Base-by-base conservation (phyloP, 2,797 vertebrate species). In the Semotilus atromaculatus region DNA sequence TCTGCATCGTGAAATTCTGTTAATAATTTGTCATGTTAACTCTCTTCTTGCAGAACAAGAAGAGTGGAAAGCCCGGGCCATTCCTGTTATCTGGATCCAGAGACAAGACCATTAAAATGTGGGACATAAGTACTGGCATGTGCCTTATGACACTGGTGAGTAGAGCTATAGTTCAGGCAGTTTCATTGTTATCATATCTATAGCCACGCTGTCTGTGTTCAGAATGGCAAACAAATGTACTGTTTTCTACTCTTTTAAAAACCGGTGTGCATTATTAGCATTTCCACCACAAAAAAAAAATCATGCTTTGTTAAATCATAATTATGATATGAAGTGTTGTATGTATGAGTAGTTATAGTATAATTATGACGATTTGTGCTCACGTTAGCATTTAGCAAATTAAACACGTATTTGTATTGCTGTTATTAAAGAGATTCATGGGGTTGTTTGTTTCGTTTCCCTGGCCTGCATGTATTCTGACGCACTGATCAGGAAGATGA, bases 71-170 rank as follows among this genome's bases (percentile, higher is more conserved):
- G 84, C 96, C 98, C 68, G 98, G 98, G 60, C 98, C 98, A 58
- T 99, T 99, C 94, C 96, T 99, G 92, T 95, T 99, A 79, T 99
- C 98, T 89, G 98, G 98, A 93, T 99, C 98, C 92, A 97, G 98
- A 97, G 98, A 99, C 94, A 99, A 99, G 95, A 99, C 98, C 92
- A 98, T 99, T 93, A 99, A 99, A 96, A 98, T 99, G 98, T 99
- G 98, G 98, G 98, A 99, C 81, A 97, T 99, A 92, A 99, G 98
- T 95, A 99, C 92, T 94, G 97, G 98, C 95, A 97, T 98, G 97
- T 99, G 98, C 97, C 97, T 99, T 97, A 99, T 99, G 98, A 99
- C 98, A 88, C 96, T 99, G 92, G 98, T 99, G 92, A 97, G 97
- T 90, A 80, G 18, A 74, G 21, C 80, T 29, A n/a, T 21, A n/a